Base-by-base conservation (phyloP, 2,113 vertebrate genomes). In the Actinemys pallida region DNA sequence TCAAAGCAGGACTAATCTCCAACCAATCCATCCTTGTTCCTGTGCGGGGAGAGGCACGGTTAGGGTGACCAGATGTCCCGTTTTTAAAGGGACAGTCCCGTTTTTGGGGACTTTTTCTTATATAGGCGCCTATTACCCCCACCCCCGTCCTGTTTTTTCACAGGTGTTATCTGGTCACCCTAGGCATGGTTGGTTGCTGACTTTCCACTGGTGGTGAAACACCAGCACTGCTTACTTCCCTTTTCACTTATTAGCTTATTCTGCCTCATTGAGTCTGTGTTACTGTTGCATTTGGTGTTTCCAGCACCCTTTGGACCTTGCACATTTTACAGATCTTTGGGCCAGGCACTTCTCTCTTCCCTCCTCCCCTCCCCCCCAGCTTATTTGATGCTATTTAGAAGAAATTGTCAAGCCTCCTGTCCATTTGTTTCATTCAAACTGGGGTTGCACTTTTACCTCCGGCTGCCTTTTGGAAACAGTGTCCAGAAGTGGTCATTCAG, bases 401-500 rank as follows among this genome's bases (percentile, higher is more conserved):
- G 25, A 81, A 81, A 95, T 81, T 87, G 29, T 47, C 92, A 56
- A 92, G 53, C 81, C 27, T 91, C 56, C 52, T 76, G 8, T 79
- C 53, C 83, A 82, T 65, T 65, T 19, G 27, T 90, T 94, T 88
- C 72, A 56, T 94, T 94, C 45, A 90, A 87, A 93, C 87, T 87
- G 78, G 57, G 88, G 29, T 81, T 97, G 69, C 84, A 75, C 49
- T 93, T 94, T 93, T 96, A 90, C 86, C 2, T 91, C 87, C 76
- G 65, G 87, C 92, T 93, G 93, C 90, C 54, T 85, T 1, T n/a
- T 81, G 80, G 87, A 89, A 93, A n/a, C 12, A 0, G 31, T 29
- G 5, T 89, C 91, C 88, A 92, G 85, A 92, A 82, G 35, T 3
- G 35, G 19, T 83, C 69, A 89, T 95, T 93, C 65, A 85, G 4